These are phyloP conservation scores for Phenganax marumi DNA, from an alignment of 92 coral and sea anemone species.

Conservation along the genomic window DNA sequence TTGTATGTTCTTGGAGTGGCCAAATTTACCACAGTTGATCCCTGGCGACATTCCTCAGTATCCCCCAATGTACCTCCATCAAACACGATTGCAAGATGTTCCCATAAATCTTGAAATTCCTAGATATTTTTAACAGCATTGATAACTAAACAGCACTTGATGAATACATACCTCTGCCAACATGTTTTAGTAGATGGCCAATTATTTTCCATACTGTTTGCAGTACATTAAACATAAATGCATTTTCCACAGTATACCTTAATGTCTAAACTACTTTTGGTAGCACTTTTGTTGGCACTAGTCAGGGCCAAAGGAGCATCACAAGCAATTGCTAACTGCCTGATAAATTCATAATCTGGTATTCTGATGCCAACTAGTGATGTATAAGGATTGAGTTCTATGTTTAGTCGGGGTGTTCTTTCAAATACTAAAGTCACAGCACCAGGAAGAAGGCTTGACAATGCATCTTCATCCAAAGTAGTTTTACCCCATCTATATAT, in stretches of 20 bases:
- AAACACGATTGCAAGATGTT: conserved; percentile 73
- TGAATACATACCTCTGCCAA: conserved; percentile 13
- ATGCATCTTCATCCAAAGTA: conserved; percentile 63
- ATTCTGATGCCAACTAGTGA: conserved; percentile 87
- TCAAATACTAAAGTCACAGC: conserved; percentile 97
- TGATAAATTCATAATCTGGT: conserved; percentile 85
- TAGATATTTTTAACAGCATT: background rate
- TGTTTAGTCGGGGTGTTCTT: conserved; percentile 71
- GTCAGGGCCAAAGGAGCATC: conserved; percentile 85
- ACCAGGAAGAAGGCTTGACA: conserved; percentile 84
- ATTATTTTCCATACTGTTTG: conserved; percentile 7
- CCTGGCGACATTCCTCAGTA: conserved; percentile 75
- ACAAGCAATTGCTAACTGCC: conserved; percentile 67
- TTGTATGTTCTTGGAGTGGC: conserved; percentile 81
- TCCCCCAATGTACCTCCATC: conserved; percentile 88
- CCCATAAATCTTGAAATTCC: conserved; percentile 88
- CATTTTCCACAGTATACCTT: conserved; percentile 54
- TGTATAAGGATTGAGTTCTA: conserved; percentile 76
- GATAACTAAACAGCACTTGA: background rate
- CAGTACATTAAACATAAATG: conserved; percentile 19
- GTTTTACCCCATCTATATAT: conserved; percentile 86
- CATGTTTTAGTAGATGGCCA: background rate
- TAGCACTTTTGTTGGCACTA: conserved; percentile 88
- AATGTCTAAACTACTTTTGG: conserved; percentile 74
- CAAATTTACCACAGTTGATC: conserved; percentile 86